Percentiles rank a stretch among this genome's conserved stretches.
phyloP scores from a whole-genome alignment of 2,113 vertebrate genomes.

The Lamprotornis superbus region DNA sequence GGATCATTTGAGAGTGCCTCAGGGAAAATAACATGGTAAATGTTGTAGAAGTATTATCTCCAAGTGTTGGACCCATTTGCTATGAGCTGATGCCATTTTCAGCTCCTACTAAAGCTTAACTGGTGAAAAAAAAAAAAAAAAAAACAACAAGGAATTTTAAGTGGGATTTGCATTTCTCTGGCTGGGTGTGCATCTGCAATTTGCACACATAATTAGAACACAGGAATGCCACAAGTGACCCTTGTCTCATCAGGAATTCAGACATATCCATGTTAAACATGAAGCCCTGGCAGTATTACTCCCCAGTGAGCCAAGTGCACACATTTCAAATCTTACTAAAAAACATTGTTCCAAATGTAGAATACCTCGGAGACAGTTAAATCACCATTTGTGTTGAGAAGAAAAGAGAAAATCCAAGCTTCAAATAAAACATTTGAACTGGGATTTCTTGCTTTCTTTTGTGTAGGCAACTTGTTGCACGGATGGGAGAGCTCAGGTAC shows the following conservation, averaged over 20 bases:
- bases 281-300: not conserved
- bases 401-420: not conserved
- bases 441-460: not conserved
- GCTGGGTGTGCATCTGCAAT: not conserved
- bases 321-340: not conserved
- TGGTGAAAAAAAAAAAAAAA: not conserved
- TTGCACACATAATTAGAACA: not conserved
- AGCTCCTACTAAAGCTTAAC: not conserved
- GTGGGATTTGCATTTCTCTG: not conserved
- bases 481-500: not conserved
- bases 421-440: not conserved
- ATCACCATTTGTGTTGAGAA: not conserved
- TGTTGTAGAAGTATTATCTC: slow-evolving; percentile 39
- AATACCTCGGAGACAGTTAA: not conserved
- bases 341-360: not conserved
- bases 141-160: not conserved
- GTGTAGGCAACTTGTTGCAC: not conserved
- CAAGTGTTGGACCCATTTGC: not conserved
- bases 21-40: slow-evolving; percentile 45
- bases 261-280: not conserved
- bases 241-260: slow-evolving; percentile 30
- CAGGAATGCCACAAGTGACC: not conserved
- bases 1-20: slow-evolving; percentile 33
- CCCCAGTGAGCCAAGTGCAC: not conserved
- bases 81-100: not conserved